These are phyloP conservation scores for Xenopus laevis DNA, from an alignment of 2,113 vertebrate genomes.

Conservation along the genomic window DNA sequence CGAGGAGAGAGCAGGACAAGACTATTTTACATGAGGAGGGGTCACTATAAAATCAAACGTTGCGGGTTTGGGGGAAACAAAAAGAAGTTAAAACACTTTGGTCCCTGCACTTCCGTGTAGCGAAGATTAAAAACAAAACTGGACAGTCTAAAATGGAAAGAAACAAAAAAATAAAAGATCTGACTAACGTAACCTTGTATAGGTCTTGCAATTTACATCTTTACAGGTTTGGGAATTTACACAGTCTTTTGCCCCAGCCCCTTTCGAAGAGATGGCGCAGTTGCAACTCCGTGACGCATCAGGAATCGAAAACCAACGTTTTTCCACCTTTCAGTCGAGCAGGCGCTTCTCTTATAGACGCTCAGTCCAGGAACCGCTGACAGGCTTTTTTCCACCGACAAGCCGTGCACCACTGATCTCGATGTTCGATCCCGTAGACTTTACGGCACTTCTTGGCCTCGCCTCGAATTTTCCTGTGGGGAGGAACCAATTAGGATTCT, in stretches of 20 bases:
- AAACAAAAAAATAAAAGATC: constrained; percentile 18
- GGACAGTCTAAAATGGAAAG: constrained; percentile 2
- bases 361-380: constrained; percentile 81
- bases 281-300: constrained; percentile 13
- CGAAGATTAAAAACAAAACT: constrained; percentile 17
- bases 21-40: constrained; percentile 18
- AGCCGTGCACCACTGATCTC: constrained; percentile 85
- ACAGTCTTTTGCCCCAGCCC: constrained; percentile 28
- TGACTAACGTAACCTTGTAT: constrained; percentile 14
- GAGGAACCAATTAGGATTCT: no score
- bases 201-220: not conserved
- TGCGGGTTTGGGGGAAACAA: not conserved
- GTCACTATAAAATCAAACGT: no score
- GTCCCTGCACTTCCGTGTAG: constrained; percentile 22
- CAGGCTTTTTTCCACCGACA: constrained; percentile 91
- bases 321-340: not conserved
- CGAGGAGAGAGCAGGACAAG: not conserved
- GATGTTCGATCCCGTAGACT: constrained; percentile 81
- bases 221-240: constrained; percentile 38
- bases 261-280: constrained; percentile 24
- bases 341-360: not conserved
- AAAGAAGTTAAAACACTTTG: constrained; percentile 8
- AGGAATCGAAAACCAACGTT: not conserved
- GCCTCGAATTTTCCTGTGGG: constrained; percentile 78
- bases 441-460: constrained; percentile 95